Evolutionary conservation across 2,888 invertebrate species (phyloP).

Genomic region (Cistogaster globosa): DNA sequence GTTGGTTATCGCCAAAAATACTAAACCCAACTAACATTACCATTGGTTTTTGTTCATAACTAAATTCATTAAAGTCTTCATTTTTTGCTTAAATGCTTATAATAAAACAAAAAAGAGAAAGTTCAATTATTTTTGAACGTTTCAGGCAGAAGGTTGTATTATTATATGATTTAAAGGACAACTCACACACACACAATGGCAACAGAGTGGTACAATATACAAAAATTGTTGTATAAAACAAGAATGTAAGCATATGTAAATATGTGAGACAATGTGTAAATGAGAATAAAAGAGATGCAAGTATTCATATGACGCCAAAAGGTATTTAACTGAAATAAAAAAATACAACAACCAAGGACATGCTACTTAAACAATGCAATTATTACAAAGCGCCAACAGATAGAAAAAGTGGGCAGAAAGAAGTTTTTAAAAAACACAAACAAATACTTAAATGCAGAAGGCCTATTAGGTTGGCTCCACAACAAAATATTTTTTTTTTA

Average conservation of each 20-base stretch:
- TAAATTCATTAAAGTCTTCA: conserved; percentile 7
- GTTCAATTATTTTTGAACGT: not conserved
- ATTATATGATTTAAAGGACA: conserved; percentile 46
- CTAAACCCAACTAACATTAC: not conserved
- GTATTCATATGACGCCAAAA: conserved; percentile 8
- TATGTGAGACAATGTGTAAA: not conserved
- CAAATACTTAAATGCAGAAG: not conserved
- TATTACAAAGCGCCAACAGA: conserved; percentile 19
- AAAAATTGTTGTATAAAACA: conserved; percentile 12
- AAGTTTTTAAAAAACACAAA: not conserved
- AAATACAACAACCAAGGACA: conserved; percentile 40
- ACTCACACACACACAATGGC: conserved; percentile 15
- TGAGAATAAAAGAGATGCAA: not conserved
- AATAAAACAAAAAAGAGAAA: not conserved
- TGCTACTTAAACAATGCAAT: conserved; percentile 32
- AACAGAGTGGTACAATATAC: conserved; percentile 26
- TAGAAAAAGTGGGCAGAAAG: not conserved
- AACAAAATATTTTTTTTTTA: too few species aligned
- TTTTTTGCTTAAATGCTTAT: conserved; percentile 1
- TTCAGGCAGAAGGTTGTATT: conserved; percentile 30
- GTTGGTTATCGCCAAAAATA: not conserved
- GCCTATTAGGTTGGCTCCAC: not conserved
- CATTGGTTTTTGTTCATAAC: not conserved
- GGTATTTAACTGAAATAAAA: conserved; percentile 24
- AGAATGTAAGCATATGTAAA: not conserved